A percentile compares a stretch with the other conserved stretches of the same genome.
Evolutionary conservation across 2,797 vertebrate species (phyloP).

Genomic region (Brotula barbata): DNA sequence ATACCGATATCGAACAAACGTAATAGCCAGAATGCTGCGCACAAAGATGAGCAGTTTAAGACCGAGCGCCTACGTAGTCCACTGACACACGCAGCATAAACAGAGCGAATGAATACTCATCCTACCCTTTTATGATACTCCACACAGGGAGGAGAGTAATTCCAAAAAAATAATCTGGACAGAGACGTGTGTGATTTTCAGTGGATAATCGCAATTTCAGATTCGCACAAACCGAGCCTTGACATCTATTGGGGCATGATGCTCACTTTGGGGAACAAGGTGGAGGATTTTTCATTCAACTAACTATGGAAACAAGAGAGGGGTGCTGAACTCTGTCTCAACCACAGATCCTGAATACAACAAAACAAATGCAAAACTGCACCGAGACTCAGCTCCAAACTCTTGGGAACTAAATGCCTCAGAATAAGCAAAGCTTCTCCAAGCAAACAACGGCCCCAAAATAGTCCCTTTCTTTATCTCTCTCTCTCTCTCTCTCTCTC

Average conservation of each 20-base stretch:
- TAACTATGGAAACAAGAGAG: conserved; percentile 59
- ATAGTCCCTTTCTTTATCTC: conserved; percentile 78
- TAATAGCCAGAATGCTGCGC: conserved; percentile 31
- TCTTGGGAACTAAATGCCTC: conserved; percentile 78
- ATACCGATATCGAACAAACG: conserved; percentile 26
- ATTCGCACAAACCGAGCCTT: conserved; percentile 26
- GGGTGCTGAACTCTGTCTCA: conserved; percentile 72
- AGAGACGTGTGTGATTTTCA: conserved; percentile 44
- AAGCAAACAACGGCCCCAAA: conserved; percentile 80
- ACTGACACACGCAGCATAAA: conserved; percentile 53
- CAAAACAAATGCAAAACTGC: conserved; percentile 75
- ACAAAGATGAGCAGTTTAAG: conserved; percentile 40
- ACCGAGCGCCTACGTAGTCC: conserved; percentile 51
- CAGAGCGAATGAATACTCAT: conserved; percentile 42
- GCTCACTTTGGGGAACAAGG: conserved; percentile 61
- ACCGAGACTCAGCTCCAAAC: conserved; percentile 66
- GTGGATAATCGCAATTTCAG: conserved; percentile 69
- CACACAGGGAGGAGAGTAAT: conserved; percentile 45
- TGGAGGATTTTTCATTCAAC: conserved; percentile 45
- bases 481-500: conserved; percentile 60
- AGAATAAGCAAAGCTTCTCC: conserved; percentile 77
- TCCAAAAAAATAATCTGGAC: conserved; percentile 47
- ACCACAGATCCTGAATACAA: conserved; percentile 72
- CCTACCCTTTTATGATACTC: conserved; percentile 55
- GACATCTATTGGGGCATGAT: conserved; percentile 55